Percentiles rank a stretch among this genome's conserved stretches.
Conservation (phyloP, 2,113 vertebrate species). For the Rhineura floridana region DNA sequence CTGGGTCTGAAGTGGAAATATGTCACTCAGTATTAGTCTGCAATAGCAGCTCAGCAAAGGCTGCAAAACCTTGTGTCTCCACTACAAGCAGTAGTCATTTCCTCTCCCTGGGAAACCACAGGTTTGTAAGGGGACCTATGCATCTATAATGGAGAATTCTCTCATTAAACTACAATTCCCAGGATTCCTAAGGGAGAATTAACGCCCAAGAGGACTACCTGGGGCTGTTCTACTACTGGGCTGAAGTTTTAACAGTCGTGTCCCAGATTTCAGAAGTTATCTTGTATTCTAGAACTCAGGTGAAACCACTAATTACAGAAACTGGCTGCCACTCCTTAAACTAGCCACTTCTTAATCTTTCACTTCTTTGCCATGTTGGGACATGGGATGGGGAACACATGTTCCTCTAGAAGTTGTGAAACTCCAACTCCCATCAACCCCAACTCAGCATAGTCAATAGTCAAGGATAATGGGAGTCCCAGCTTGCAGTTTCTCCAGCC, state of each 20-base stretch:
- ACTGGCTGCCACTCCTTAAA: background rate
- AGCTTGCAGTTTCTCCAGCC: too few relatives aligned
- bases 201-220: too few relatives aligned
- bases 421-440: too few relatives aligned
- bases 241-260: background rate
- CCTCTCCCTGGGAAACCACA: background rate
- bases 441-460: too few relatives aligned
- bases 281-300: background rate
- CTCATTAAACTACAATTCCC: background rate
- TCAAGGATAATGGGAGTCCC: too few relatives aligned
- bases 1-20: background rate
- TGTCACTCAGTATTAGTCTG: background rate
- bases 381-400: too few relatives aligned
- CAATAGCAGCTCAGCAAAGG: background rate
- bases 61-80: background rate
- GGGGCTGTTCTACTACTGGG: background rate
- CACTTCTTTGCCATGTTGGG: background rate
- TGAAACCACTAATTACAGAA: background rate
- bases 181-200: background rate
- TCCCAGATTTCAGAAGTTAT: background rate
- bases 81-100: background rate
- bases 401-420: too few relatives aligned
- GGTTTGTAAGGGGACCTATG: background rate
- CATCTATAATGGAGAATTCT: background rate
- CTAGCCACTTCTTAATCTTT: background rate